Evolutionary conservation across 2,113 vertebrate genomes (phyloP).

Genomic region (Megalops atlanticus): DNA sequence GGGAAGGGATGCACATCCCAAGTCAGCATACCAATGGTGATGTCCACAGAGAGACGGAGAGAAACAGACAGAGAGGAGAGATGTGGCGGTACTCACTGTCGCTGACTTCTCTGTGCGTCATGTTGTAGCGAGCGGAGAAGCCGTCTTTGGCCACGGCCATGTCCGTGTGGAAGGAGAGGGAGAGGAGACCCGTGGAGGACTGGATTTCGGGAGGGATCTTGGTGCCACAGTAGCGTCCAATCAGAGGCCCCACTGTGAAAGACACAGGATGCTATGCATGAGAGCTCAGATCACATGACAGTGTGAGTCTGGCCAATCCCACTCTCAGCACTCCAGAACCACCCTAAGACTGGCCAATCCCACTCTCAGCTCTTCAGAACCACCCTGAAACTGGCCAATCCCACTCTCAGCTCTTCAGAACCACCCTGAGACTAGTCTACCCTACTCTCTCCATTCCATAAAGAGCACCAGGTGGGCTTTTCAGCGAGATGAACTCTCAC

Average conservation of each 20-base stretch:
- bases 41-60: background rate
- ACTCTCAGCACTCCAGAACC: too few species aligned
- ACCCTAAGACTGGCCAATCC: too few species aligned
- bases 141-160: conserved; percentile 97
- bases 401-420: background rate
- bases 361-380: too few species aligned
- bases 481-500: background rate
- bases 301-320: background rate
- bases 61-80: background rate
- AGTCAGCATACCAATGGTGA: too few species aligned
- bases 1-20: background rate
- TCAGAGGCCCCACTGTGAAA: conserved; percentile 88
- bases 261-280: conserved; percentile 14
- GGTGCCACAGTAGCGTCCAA: conserved; percentile 93
- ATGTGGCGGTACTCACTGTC: conserved; percentile 81
- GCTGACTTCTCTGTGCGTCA: conserved; percentile 86
- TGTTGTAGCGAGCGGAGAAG: conserved; percentile 92
- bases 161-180: conserved; percentile 93
- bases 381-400: too few species aligned
- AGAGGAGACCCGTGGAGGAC: conserved; percentile 89
- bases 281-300: background rate
- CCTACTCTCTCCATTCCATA: background rate
- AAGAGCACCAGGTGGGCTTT: background rate
- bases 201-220: conserved; percentile 90
- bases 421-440: background rate